These are phyloP conservation scores for Helicolenus hilgendorfi DNA, from an alignment of 2,797 vertebrate species.

Conservation along the genomic window DNA sequence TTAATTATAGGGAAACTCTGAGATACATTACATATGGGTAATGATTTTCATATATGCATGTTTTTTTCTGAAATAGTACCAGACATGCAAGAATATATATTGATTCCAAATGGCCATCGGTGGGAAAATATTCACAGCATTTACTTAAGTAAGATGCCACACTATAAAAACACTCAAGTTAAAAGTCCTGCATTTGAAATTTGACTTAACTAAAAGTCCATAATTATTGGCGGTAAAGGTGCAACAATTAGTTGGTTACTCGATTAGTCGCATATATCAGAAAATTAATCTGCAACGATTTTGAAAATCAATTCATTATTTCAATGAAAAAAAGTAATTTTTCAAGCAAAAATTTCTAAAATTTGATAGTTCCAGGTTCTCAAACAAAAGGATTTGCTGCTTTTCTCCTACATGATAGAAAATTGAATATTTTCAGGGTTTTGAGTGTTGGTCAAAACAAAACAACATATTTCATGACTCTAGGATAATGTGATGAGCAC, in stretches of 20 bases:
- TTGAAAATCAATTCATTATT: not conserved
- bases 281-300: not conserved
- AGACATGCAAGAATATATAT: not conserved
- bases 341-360: not conserved
- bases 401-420: too few relatives aligned
- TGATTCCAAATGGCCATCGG: not conserved
- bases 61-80: not conserved
- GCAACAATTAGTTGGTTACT: not conserved
- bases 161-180: not conserved
- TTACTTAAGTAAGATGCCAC: not conserved
- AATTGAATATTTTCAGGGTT: not conserved
- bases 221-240: not conserved
- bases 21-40: not conserved
- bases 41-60: not conserved
- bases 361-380: not conserved
- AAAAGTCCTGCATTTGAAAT: not conserved
- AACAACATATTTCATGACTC: not conserved
- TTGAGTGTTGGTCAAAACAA: not conserved
- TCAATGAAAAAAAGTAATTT: not conserved
- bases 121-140: not conserved
- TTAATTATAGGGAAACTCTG: slow-evolving; percentile 6
- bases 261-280: not conserved
- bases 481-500: not conserved
- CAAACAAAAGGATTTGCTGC: not conserved
- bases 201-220: not conserved